Evolutionary conservation across 1,140 invertebrate species (phyloP).

Genomic region (Plodia interpunctella): DNA sequence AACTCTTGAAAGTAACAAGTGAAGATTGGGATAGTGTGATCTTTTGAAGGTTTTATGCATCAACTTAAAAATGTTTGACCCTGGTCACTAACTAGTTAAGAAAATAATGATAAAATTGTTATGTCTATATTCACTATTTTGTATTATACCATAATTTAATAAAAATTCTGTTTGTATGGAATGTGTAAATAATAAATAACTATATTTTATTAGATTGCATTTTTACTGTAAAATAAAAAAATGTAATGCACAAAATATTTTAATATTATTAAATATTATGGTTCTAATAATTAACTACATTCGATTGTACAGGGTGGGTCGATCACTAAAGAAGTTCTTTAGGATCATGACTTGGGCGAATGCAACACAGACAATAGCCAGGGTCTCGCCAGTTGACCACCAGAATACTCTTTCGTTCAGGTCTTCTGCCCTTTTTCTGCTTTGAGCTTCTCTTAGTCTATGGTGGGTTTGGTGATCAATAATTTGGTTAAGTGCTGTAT

Average conservation of each 20-base stretch:
- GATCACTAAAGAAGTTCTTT: constrained; percentile 96
- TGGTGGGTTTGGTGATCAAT: constrained; percentile 98
- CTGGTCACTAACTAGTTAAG: too few relatives aligned
- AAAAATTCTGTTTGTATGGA: too few relatives aligned
- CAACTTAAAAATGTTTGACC: too few relatives aligned
- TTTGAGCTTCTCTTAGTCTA: constrained; percentile 93
- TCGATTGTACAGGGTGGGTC: constrained; percentile 73
- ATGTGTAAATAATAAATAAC: constrained; percentile 17
- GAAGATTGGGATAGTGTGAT: too few relatives aligned
- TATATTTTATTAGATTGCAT: constrained; percentile 13
- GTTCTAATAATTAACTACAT: constrained; percentile 53
- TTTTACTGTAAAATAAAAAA: constrained; percentile 18
- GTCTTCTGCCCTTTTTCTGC: constrained; percentile 96
- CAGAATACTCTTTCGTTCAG: constrained; percentile 94
- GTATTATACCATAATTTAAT: too few relatives aligned
- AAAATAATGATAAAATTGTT: too few relatives aligned
- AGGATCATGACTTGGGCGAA: constrained; percentile 94
- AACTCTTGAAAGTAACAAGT: too few relatives aligned
- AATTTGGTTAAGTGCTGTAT: constrained; percentile 91
- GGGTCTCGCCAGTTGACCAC: constrained; percentile 95
- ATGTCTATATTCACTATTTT: too few relatives aligned
- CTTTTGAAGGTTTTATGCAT: too few relatives aligned
- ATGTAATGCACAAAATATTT: constrained; percentile 39
- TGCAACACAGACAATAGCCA: constrained; percentile 89
- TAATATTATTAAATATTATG: constrained; percentile 34